Base-by-base conservation (phyloP, 2,797 vertebrate species). In the Clarias platycephalus region DNA sequence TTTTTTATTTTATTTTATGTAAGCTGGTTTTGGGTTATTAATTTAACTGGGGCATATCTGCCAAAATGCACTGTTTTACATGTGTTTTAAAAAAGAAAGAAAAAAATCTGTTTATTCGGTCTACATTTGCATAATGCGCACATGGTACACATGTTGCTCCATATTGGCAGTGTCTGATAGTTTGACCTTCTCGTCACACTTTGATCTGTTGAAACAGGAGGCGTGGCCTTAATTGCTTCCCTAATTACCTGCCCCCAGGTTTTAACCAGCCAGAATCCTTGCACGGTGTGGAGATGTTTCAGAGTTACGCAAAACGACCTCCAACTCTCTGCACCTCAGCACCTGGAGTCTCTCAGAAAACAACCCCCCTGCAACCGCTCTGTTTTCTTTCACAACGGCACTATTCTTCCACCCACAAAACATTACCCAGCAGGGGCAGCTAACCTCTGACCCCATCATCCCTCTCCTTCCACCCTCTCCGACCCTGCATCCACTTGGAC, bases 341-440 rank as follows among this genome's bases (percentile, higher is more conserved):
- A 28, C 80, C 44, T 83, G 31, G 82, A 44, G 83, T 40, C 78
- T 86, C 71, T 83, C n/a, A 53, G 82, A 82, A 83, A 53, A 66
- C 67, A 66, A 60, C 88, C 64, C 83, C 76, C 79, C 85, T 22
- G 53, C 66, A 85, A 86, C 53, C 79, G 26, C 84, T 79, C 70
- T 80, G 72, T 88, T 90, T 88, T 87, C 89, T 81, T 84, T 87
- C 87, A 92, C 89, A 92, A 88, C 74, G 70, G 79, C 63, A 86
- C 90, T 85, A 91, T 92, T 93, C 90, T 92, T 91, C 89, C 88
- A 82, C 86, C 81, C 79, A 86, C 90, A 88, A 90, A 91, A 92
- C 91, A 88, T 82, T 64, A 88, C 87, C 89, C 81, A 90, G 86
- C 86, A 71, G 85, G 85, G 82, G 83, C 16, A 72, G 2, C 72